These are phyloP conservation scores for Conus canariensis DNA, from an alignment of 2,888 invertebrate genomes.

Conservation along the genomic window DNA sequence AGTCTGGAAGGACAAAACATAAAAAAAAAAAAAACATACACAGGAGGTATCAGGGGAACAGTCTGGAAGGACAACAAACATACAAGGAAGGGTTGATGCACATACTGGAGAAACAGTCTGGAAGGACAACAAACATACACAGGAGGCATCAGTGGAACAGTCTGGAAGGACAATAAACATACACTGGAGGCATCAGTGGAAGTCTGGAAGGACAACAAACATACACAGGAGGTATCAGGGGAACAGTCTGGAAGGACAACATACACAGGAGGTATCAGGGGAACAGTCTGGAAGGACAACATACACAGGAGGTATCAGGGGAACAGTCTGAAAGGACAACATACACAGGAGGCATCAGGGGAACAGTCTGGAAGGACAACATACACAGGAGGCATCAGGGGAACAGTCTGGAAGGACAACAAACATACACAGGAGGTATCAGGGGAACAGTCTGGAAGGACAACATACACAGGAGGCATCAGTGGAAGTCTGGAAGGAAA, in stretches of 20 bases:
- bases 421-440: slow-evolving; percentile 80
- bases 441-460: no score
- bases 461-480: slow-evolving; percentile 74
- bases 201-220: slow-evolving; percentile 58
- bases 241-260: neutral
- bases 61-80: no score
- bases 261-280: no score
- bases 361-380: slow-evolving; percentile 88
- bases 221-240: slow-evolving; percentile 79
- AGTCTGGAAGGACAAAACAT: no score
- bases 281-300: no score
- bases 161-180: no score
- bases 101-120: slow-evolving; percentile 98
- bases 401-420: neutral
- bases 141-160: neutral
- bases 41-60: no score
- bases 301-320: no score
- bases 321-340: no score
- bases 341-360: slow-evolving; percentile 80
- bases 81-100: slow-evolving; percentile 82
- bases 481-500: neutral
- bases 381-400: neutral
- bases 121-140: slow-evolving; percentile 49
- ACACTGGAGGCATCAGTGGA: slow-evolving; percentile 80
- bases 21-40: no score